Conservation (phyloP, 2,888 invertebrate genomes). For the Ophioninae sp. region DNA sequence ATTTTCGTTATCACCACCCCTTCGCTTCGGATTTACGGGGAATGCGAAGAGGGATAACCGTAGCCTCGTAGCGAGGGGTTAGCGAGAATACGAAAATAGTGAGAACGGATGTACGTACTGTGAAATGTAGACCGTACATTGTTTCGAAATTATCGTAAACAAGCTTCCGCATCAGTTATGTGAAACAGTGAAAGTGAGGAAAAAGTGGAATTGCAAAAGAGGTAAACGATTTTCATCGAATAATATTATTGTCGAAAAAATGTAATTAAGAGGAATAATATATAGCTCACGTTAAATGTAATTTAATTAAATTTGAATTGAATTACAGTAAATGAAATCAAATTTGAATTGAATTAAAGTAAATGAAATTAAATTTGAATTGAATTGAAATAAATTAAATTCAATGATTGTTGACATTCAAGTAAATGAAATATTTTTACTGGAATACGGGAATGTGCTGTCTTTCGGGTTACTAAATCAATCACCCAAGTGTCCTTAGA, state of each 20-base stretch:
- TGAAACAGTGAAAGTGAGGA: not conserved
- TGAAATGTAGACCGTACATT: not conserved
- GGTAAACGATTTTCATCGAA: not conserved
- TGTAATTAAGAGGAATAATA: no score
- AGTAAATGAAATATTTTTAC: no score
- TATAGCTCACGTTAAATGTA: no score
- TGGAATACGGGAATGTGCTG: no score
- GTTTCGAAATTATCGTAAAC: not conserved
- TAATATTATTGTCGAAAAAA: not conserved
- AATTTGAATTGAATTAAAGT: no score
- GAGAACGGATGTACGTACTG: not conserved
- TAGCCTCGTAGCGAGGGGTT: not conserved
- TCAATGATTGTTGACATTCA: no score
- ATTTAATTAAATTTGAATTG: not conserved
- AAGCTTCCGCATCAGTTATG: not conserved
- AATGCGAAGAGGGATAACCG: no score
- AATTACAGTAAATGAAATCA: not conserved
- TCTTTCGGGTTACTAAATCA: no score
- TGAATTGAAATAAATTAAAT: no score
- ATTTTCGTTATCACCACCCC: not conserved
- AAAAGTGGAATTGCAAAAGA: not conserved
- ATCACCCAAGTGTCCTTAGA: no score
- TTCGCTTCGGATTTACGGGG: no score
- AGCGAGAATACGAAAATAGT: not conserved
- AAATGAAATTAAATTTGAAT: not conserved